Evolutionary conservation across 1,140 invertebrate genomes (phyloP).

Genomic region (Brachionus sp.): DNA sequence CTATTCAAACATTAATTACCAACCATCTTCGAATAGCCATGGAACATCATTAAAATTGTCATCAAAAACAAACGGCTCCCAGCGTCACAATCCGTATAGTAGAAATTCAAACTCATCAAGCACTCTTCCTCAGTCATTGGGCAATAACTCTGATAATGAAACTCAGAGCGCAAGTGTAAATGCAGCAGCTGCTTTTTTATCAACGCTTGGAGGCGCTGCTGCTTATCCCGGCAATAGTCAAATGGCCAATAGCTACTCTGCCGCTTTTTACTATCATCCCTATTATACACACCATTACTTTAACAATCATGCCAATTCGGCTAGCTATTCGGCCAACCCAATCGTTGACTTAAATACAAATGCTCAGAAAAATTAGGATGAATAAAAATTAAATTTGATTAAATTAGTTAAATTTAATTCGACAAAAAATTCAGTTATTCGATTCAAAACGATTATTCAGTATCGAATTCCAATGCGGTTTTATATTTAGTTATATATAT

Average conservation of each 20-base stretch:
- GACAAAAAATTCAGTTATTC: neutral
- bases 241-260: constrained; percentile 10
- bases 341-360: constrained; percentile 17
- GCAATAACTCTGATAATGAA: constrained; percentile 1
- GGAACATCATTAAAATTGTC: neutral
- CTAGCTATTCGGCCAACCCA: neutral
- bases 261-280: constrained; percentile 18
- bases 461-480: neutral
- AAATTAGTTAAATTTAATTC: neutral
- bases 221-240: neutral
- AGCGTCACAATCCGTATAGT: constrained; percentile 14
- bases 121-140: neutral
- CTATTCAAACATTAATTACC: neutral
- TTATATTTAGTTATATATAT: neutral
- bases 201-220: neutral
- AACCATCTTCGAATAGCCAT: neutral
- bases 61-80: neutral
- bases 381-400: neutral
- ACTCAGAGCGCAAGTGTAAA: neutral
- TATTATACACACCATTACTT: constrained; percentile 31
- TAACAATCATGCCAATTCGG: neutral
- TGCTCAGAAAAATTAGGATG: neutral
- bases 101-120: neutral
- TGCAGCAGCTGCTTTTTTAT: constrained; percentile 34
- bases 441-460: neutral